phyloP scores from a whole-genome alignment of 2,888 invertebrate species.

The Dugesia japonica region DNA sequence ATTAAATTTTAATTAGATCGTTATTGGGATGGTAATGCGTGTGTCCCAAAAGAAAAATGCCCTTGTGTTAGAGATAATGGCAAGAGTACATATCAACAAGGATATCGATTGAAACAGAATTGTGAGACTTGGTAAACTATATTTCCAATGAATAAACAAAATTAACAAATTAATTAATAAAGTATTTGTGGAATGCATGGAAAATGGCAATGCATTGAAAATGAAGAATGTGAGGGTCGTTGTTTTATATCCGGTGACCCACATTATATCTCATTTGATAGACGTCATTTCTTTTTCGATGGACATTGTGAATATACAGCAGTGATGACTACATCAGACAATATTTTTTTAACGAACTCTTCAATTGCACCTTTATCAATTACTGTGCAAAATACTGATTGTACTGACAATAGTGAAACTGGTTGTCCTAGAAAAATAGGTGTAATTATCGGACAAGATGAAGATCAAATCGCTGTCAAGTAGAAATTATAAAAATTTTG shows the following conservation, averaged over 20 bases:
- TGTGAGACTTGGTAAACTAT: constrained; percentile 36
- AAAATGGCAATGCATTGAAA: constrained; percentile 36
- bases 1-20: constrained; percentile 26
- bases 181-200: constrained; percentile 36
- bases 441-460: constrained; percentile 35
- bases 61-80: constrained; percentile 35
- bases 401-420: constrained; percentile 28
- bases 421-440: constrained; percentile 36
- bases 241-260: constrained; percentile 36
- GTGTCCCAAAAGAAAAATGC: constrained; percentile 36
- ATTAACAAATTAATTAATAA: constrained; percentile 36
- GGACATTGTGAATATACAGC: constrained; percentile 37
- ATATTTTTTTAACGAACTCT: background rate
- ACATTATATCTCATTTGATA: constrained; percentile 32
- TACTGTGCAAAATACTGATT: constrained; percentile 36
- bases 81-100: constrained; percentile 35
- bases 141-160: constrained; percentile 35
- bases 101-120: constrained; percentile 27
- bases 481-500: background rate
- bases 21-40: constrained; percentile 35
- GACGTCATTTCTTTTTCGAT: constrained; percentile 34
- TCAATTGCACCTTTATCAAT: constrained; percentile 34
- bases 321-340: constrained; percentile 34
- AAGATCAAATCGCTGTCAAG: background rate
- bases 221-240: constrained; percentile 36